Conservation (phyloP, 2,113 vertebrate genomes). For the Muntiacus reevesi region DNA sequence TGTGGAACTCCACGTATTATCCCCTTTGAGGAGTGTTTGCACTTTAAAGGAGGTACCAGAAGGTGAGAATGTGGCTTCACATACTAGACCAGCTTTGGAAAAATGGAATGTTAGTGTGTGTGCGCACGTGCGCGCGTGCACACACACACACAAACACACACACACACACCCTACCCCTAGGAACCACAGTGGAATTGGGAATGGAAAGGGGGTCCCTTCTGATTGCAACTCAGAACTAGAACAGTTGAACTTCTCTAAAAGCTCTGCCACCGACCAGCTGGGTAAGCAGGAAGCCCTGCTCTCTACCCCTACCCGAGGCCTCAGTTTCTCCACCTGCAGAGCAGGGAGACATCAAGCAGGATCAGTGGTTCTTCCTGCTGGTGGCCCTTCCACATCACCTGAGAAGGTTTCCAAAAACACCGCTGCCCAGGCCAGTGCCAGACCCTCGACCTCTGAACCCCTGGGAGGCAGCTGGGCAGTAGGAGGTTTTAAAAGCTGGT, state of each 20-base stretch:
- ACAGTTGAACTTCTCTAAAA: background rate
- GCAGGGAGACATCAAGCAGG: background rate
- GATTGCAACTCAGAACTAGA: background rate
- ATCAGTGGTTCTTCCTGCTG: background rate
- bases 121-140: fast-evolving
- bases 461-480: background rate
- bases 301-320: background rate
- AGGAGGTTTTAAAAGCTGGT: background rate
- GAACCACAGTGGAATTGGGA: background rate
- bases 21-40: background rate
- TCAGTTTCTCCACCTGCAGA: background rate
- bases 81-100: background rate
- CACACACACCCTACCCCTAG: background rate
- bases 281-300: background rate
- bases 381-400: background rate
- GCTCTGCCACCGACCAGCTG: background rate
- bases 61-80: background rate
- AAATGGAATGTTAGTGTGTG: background rate
- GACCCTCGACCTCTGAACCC: background rate
- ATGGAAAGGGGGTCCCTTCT: background rate
- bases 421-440: background rate
- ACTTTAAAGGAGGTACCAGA: background rate
- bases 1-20: background rate
- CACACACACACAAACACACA: background rate
- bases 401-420: background rate